Evolutionary conservation across 2,888 invertebrate genomes (phyloP), one percentile per base, ranked within the genome.

Genomic region (Platycnemis pennipes): DNA sequence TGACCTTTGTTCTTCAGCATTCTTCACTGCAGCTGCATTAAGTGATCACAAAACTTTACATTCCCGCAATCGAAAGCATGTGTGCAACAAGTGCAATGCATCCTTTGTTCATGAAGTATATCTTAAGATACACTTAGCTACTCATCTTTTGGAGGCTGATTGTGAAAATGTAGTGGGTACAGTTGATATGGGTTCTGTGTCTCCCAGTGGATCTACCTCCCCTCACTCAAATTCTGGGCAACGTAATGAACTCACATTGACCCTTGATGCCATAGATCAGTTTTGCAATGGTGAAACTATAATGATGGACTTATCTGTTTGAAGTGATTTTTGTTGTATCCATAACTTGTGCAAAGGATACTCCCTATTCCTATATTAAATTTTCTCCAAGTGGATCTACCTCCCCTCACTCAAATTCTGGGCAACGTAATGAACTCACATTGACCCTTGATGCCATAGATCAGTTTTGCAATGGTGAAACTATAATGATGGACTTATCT

Each of bases 11-110:
- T 49, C 45, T 7, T 88, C 94, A 8, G 86, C 94, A 22, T 95
- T 95, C 86, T 94, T 95, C n/a, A 95, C 95, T 26, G 88, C 88
- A 46, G 94, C 94, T 22, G 95, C 95, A 0, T 94, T 95, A 22
- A 13, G 53, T 42, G 95, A 95, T 42, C 95, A 95, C 46, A 53
- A 46, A 37, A 87, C 94, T 56, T 89, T 91, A 69, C 91, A 91
- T 26, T 91, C 91, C 16, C 56, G 91, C 42, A 91, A 63, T 31
- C 63, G 91, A 16, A 91, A 91, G 44, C 91, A 91, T 77, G 26
- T 86, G 49, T 94, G 94, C 44, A 53, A 49, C 31, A 85, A 85
- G 44, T 94, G 94, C 42, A 46, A 44, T 49, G 88, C 94, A 11
- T 86, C 94, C 42, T 94, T 94, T 86, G 53, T 94, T 22, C 94